Evolutionary conservation across 2,888 invertebrate species (phyloP).

Genomic region (Seira ritae): DNA sequence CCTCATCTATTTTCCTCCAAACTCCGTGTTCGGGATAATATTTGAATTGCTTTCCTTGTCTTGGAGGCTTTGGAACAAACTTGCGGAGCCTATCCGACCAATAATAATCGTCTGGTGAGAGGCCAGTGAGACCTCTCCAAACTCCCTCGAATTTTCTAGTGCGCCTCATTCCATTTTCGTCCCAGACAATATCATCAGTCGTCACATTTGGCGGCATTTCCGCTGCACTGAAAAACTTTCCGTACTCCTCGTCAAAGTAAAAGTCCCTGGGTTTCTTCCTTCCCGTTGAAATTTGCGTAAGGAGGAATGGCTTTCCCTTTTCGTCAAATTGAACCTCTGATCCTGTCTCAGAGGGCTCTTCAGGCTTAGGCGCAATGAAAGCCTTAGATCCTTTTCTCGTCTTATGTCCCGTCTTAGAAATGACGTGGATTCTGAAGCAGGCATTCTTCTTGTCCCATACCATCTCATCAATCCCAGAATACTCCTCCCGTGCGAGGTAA

Average conservation of each 20-base stretch:
- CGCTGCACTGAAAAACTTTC: slow-evolving; percentile 31
- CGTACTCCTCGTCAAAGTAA: slow-evolving; percentile 52
- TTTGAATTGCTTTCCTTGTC: slow-evolving; percentile 53
- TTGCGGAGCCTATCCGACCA: slow-evolving; percentile 25
- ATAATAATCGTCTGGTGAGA: slow-evolving; percentile 43
- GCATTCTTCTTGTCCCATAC: slow-evolving; percentile 37
- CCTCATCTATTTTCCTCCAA: slow-evolving; percentile 48
- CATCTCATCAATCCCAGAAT: slow-evolving; percentile 41
- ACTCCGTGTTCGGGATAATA: slow-evolving; percentile 49
- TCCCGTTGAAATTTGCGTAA: slow-evolving; percentile 25
- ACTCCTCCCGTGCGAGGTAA: slow-evolving; percentile 43
- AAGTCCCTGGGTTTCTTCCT: slow-evolving; percentile 8
- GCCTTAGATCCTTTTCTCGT: too few relatives aligned
- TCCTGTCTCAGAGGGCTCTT: not conserved
- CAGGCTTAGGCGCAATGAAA: not conserved
- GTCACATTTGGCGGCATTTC: slow-evolving; percentile 19
- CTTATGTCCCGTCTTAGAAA: not conserved
- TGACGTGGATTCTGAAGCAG: slow-evolving; percentile 32
- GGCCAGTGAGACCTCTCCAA: slow-evolving; percentile 52
- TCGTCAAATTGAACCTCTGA: not conserved
- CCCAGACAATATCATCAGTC: slow-evolving; percentile 39
- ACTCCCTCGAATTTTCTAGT: slow-evolving; percentile 52
- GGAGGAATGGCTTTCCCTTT: slow-evolving; percentile 18
- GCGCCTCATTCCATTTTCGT: slow-evolving; percentile 57
- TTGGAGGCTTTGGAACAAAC: slow-evolving; percentile 48